phyloP scores from a whole-genome alignment of 2,113 vertebrate genomes.

The Indicator maculatus region DNA sequence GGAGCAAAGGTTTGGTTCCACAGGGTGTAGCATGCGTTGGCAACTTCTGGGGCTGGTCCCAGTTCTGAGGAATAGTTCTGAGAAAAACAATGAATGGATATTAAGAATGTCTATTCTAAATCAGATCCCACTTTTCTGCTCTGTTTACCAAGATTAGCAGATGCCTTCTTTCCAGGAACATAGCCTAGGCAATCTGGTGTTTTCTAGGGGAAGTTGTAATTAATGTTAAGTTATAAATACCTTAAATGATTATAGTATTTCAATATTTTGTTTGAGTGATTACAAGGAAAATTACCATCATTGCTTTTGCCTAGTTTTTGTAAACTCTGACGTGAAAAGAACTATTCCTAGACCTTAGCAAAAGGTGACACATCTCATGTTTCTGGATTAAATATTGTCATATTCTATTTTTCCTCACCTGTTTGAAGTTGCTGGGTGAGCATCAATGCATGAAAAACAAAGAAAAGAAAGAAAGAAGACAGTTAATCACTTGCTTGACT shows the following conservation, averaged over 20 bases:
- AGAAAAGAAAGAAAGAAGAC: neutral
- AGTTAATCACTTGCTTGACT: neutral
- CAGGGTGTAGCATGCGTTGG: neutral
- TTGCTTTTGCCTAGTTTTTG: neutral
- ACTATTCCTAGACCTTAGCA: neutral
- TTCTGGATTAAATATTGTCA: neutral
- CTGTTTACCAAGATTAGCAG: conserved; percentile 50
- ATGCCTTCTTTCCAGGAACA: conserved; percentile 55
- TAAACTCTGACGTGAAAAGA: neutral
- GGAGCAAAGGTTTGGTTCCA: neutral
- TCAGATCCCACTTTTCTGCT: neutral
- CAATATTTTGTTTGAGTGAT: neutral
- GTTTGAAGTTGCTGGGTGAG: neutral
- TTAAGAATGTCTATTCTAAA: conserved; percentile 3
- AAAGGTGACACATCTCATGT: neutral
- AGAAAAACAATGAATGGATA: neutral
- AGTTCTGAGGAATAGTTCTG: neutral
- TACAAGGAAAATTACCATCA: neutral
- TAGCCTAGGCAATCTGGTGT: conserved; percentile 34
- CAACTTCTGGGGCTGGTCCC: neutral
- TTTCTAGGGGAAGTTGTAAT: conserved; percentile 35
- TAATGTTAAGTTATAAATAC: conserved; percentile 30
- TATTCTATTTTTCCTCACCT: neutral
- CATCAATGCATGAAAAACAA: neutral
- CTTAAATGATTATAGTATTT: neutral